phyloP scores from a whole-genome alignment of 2,113 vertebrate genomes.

The Triplophysa dalaica region DNA sequence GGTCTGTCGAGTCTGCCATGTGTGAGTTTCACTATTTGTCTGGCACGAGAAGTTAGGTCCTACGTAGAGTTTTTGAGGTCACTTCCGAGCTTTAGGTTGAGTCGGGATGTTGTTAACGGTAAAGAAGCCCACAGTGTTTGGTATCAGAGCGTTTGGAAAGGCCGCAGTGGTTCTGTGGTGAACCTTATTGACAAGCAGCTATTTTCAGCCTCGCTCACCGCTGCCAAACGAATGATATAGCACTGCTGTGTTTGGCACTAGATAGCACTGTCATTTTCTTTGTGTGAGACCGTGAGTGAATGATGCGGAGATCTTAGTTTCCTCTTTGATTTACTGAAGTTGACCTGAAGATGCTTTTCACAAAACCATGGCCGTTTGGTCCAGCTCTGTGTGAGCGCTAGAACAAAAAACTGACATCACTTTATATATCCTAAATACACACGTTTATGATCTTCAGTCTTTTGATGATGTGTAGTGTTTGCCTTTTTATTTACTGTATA shows the following conservation, averaged over 20 bases:
- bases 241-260: slow-evolving; percentile 5
- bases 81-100: neutral
- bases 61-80: neutral
- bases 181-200: slow-evolving; percentile 25
- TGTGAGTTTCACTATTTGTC: neutral
- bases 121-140: neutral
- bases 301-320: slow-evolving; percentile 6
- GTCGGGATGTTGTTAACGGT: neutral
- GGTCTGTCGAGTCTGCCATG: too few species aligned
- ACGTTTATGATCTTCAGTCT: too few species aligned
- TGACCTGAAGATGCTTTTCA: slow-evolving; percentile 17
- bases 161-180: slow-evolving; percentile 5
- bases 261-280: slow-evolving; percentile 11
- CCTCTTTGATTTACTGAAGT: slow-evolving; percentile 24
- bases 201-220: slow-evolving; percentile 12
- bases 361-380: neutral
- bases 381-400: neutral
- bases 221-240: slow-evolving; percentile 30
- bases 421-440: too few species aligned
- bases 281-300: neutral
- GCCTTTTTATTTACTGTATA: too few species aligned
- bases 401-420: too few species aligned
- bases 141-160: neutral
- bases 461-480: too few species aligned
- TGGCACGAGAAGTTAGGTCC: too few species aligned